Percentiles rank a stretch among this genome's conserved stretches.
Evolutionary conservation across 1,140 invertebrate genomes (phyloP).

Genomic region (Penaeus indicus): DNA sequence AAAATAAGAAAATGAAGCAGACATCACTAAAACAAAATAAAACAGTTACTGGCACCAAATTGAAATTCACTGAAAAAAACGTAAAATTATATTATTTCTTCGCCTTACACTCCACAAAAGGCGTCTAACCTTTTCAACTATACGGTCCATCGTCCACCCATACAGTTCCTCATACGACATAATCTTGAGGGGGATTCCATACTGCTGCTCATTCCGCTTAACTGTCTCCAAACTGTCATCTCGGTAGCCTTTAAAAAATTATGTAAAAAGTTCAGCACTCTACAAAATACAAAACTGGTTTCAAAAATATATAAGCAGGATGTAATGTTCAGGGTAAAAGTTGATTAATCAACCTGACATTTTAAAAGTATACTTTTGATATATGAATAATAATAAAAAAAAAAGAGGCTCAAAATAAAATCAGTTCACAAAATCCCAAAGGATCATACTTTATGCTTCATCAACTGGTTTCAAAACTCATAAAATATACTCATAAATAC

Average conservation of each 20-base stretch:
- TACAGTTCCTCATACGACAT: constrained; percentile 98
- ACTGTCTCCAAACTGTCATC: constrained; percentile 99
- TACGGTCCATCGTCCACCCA: constrained; percentile 99
- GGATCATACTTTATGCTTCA: too few relatives aligned
- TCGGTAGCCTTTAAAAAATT: constrained; percentile 80
- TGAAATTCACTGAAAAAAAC: neutral
- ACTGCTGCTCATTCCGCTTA: constrained; percentile 93
- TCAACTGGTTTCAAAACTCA: too few relatives aligned
- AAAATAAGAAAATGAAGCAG: too few relatives aligned
- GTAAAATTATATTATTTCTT: neutral
- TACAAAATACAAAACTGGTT: neutral
- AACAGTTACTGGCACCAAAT: neutral
- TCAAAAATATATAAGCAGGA: neutral
- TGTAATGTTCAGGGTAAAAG: too few relatives aligned
- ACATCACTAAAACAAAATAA: neutral
- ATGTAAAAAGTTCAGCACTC: neutral
- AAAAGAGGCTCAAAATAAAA: constrained; percentile 19
- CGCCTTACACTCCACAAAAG: neutral
- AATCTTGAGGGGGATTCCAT: constrained; percentile 94
- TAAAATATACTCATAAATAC: too few relatives aligned
- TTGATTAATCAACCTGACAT: too few relatives aligned
- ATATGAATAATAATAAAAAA: constrained; percentile 66
- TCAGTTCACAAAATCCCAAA: neutral
- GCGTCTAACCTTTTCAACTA: constrained; percentile 82
- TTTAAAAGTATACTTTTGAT: too few relatives aligned